Conservation (phyloP, 2,113 vertebrate species). For the Callithrix jacchus region DNA sequence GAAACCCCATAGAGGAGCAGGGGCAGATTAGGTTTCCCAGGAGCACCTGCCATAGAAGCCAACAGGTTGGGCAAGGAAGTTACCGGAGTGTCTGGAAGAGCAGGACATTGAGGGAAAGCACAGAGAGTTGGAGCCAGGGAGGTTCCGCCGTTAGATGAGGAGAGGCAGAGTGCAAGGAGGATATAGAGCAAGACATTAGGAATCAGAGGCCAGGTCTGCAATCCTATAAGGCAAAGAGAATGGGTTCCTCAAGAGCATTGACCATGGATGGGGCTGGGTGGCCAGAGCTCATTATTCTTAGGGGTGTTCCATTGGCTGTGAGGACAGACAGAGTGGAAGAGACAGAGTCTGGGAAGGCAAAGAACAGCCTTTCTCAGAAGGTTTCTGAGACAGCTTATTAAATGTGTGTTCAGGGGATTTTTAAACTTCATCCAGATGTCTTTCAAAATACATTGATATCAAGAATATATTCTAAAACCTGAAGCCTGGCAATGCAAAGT, state of each 20-base stretch:
- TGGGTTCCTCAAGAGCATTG: background rate
- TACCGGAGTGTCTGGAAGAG: background rate
- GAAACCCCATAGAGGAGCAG: background rate
- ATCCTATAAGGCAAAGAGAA: background rate
- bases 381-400: background rate
- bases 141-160: background rate
- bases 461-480: background rate
- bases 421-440: background rate
- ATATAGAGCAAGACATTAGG: background rate
- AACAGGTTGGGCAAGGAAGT: background rate
- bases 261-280: background rate
- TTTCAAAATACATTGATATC: background rate
- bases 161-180: too few relatives aligned
- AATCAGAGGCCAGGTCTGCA: background rate
- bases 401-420: background rate
- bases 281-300: background rate
- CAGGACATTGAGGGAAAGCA: background rate
- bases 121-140: background rate
- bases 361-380: background rate
- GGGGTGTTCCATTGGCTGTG: background rate
- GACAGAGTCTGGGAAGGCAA: background rate
- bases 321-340: background rate
- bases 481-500: background rate
- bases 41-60: background rate
- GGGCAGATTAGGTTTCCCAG: background rate